phyloP scores from a whole-genome alignment of 2,888 invertebrate species.

The Lithophane semibrunnea region DNA sequence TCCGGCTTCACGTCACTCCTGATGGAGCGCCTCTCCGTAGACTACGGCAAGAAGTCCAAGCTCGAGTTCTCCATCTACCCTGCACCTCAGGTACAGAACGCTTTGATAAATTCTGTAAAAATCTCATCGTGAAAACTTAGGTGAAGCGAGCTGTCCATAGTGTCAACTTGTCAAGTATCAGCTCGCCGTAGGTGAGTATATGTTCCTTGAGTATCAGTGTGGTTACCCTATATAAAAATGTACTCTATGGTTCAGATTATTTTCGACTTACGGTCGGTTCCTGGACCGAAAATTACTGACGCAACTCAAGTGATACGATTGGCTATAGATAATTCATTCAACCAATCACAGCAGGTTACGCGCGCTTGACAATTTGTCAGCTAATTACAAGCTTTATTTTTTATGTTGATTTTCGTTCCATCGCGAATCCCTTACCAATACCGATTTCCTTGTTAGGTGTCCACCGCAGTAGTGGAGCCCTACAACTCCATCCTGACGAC shows the following conservation, averaged over 20 bases:
- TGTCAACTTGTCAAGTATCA: no score
- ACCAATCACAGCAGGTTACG: not conserved
- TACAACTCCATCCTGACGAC: constrained; percentile 98
- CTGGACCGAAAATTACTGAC: not conserved
- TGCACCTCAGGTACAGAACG: constrained; percentile 94
- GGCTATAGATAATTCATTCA: not conserved
- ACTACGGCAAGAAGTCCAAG: constrained; percentile 98
- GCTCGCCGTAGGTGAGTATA: no score
- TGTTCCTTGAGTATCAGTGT: no score
- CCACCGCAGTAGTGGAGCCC: constrained; percentile 95
- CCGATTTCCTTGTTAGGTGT: constrained; percentile 89
- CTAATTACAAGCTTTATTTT: no score
- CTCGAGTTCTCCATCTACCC: constrained; percentile 98
- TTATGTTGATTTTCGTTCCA: not conserved
- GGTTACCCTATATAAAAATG: no score
- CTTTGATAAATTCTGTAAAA: not conserved
- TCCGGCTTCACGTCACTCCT: constrained; percentile 98
- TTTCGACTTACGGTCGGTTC: no score
- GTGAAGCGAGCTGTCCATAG: not conserved
- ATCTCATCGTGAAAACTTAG: not conserved
- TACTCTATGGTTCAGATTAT: no score
- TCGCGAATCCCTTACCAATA: not conserved
- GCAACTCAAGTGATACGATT: not conserved
- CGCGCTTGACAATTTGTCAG: not conserved
- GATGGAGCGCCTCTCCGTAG: constrained; percentile 97